Conservation (phyloP, 2,888 invertebrate species). For the Aspidiotus destructor region DNA sequence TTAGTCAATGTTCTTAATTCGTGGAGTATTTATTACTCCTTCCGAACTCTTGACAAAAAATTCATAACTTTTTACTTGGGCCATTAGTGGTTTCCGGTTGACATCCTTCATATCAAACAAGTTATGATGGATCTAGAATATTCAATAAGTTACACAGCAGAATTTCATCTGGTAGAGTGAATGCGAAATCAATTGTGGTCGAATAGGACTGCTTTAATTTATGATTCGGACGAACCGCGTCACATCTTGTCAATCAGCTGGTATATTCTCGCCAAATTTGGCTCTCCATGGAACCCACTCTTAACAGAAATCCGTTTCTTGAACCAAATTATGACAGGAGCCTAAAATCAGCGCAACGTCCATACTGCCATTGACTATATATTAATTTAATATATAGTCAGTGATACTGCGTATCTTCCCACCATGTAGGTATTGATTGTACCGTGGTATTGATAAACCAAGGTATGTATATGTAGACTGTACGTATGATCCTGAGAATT, state of each 20-base stretch:
- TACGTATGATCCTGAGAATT: no score
- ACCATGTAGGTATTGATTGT: no score
- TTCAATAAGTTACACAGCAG: conserved; percentile 86
- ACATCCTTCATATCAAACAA: conserved; percentile 89
- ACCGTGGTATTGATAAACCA: no score
- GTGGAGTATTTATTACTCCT: neutral
- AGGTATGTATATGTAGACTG: no score
- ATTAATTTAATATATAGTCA: no score
- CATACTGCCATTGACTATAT: no score
- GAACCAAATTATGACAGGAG: no score
- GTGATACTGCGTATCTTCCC: no score
- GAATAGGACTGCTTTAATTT: conserved; percentile 74
- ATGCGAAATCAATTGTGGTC: conserved; percentile 47
- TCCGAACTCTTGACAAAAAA: neutral
- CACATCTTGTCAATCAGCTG: conserved; percentile 81
- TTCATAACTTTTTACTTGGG: conserved; percentile 57
- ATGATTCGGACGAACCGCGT: conserved; percentile 77
- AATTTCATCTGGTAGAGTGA: conserved; percentile 76
- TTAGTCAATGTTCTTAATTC: no score
- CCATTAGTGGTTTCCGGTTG: conserved; percentile 90
- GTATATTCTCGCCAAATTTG: conserved; percentile 77
- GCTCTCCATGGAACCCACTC: conserved; percentile 36
- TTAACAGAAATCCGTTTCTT: no score
- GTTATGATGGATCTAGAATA: conserved; percentile 67
- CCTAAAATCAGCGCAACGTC: no score